Base-by-base conservation (phyloP, 2,113 vertebrate species). In the Rissa tridactyla region DNA sequence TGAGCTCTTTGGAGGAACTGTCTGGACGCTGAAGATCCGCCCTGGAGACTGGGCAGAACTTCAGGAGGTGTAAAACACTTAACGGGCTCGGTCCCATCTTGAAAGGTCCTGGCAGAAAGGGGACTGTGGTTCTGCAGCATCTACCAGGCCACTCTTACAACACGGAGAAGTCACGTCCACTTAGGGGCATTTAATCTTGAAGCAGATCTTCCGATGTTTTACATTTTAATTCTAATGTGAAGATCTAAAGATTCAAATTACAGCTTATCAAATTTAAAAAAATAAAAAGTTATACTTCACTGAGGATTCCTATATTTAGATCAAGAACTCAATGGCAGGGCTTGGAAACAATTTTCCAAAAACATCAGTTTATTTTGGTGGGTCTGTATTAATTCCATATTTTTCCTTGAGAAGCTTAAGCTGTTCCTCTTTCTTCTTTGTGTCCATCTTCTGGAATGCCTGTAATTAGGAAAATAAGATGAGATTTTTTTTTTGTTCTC, bases 391-490 rank as follows among this genome's bases (percentile, higher is more conserved):
- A 98, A 99, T 99, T 88, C 99, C 99, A 0, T 99, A 99, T 98
- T 99, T 99, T 89, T 99, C 99, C 96, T 99, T 99, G 72, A 99
- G 98, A 96, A 99, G 98, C 90, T 99, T 99, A 95, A 99, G 97
- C 97, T 99, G 99, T 90, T 99, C 99, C 84, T 99, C 99, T 97
- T 99, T 99, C 97, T 99, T 99, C 98, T 99, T 99, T 93, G 99
- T 99, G 98, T 99, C 99, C 99, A 99, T 99, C 97, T 99, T 99
- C 96, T 99, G 99, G 98, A 99, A 99, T 60, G 99, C 99, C 99
- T 99, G 97, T 25, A 86, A 94, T 78, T 15, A 78, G 21, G 51
- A 92, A 94, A 80, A 88, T 8, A 64, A 70, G 0, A 69, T 3
- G 7, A 65, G 62, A 65, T 61, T 38, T 20, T 64, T 64, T 19